Percentiles rank a stretch among this genome's conserved stretches.
phyloP scores from a whole-genome alignment of 1,140 invertebrate genomes.

The Euura saliciscinereae region DNA sequence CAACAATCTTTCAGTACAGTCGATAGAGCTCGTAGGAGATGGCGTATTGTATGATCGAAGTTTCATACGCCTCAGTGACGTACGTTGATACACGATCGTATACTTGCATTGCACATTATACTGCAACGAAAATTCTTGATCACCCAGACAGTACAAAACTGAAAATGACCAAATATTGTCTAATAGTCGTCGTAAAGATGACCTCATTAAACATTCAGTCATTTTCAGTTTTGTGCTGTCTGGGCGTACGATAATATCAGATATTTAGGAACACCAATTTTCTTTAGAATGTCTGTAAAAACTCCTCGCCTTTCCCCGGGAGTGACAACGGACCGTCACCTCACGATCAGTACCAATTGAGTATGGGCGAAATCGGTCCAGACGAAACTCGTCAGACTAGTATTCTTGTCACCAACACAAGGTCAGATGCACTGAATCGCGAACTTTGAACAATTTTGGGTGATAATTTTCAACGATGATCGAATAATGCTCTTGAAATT shows the following conservation, averaged over 20 bases:
- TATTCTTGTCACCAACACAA: constrained; percentile 26
- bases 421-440: constrained; percentile 22
- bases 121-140: too few relatives aligned
- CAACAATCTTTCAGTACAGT: constrained; percentile 37
- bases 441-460: background rate
- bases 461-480: background rate
- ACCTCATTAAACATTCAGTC: too few relatives aligned
- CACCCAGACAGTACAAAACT: too few relatives aligned
- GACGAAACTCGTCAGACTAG: constrained; percentile 8
- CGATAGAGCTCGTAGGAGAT: constrained; percentile 44
- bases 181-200: too few relatives aligned
- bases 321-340: too few relatives aligned
- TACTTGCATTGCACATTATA: too few relatives aligned
- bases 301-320: too few relatives aligned
- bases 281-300: too few relatives aligned
- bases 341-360: background rate
- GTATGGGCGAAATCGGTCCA: background rate
- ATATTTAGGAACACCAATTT: too few relatives aligned
- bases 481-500: background rate
- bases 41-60: constrained; percentile 34
- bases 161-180: too few relatives aligned
- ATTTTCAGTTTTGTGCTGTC: too few relatives aligned
- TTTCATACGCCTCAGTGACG: constrained; percentile 29
- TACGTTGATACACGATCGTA: background rate
- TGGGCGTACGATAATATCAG: too few relatives aligned